phyloP scores from a whole-genome alignment of 2,888 invertebrate species.

The Conomelus anceps region DNA sequence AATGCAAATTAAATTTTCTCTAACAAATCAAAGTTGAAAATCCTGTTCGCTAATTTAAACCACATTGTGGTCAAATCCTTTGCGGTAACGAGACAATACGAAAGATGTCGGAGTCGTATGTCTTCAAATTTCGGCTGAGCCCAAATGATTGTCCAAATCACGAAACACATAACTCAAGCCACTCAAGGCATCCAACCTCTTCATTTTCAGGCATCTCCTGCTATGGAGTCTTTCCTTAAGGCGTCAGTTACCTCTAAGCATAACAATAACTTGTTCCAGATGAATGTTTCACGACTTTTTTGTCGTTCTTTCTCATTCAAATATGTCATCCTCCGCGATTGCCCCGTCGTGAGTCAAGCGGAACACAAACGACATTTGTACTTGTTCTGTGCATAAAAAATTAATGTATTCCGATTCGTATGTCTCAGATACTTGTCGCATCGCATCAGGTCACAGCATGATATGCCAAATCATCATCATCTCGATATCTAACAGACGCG shows the following conservation, averaged over 20 bases:
- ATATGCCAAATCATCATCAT: background rate
- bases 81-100: background rate
- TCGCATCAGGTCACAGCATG: background rate
- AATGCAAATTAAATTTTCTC: background rate
- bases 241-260: background rate
- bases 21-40: background rate
- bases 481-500: background rate
- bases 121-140: background rate
- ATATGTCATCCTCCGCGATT: background rate
- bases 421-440: background rate
- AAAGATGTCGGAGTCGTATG: background rate
- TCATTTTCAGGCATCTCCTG: background rate
- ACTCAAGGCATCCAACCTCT: background rate
- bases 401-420: background rate
- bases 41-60: background rate
- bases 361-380: background rate
- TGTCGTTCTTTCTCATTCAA: background rate
- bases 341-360: too few species aligned
- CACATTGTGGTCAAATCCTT: background rate
- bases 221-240: background rate
- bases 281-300: background rate
- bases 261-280: background rate
- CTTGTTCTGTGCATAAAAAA: background rate
- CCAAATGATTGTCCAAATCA: background rate
- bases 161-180: background rate